Conservation (phyloP, 2,113 vertebrate genomes). For the Antidorcas marsupialis region DNA sequence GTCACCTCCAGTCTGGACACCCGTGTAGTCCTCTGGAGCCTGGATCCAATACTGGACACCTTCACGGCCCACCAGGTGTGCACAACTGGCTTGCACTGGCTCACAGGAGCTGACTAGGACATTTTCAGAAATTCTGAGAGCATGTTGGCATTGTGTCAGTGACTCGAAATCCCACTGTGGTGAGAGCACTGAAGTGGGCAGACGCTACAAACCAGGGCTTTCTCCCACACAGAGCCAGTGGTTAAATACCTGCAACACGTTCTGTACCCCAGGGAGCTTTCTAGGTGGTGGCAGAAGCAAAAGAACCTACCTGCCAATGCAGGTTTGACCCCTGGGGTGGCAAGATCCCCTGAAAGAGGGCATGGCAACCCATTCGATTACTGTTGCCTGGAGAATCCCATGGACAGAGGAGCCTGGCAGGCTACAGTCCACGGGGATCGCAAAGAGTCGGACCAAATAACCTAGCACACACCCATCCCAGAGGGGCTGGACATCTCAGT, state of each 20-base stretch:
- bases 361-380: neutral
- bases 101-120: fast-evolving
- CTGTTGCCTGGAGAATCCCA: neutral
- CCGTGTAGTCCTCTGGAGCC: fast-evolving
- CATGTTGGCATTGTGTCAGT: fast-evolving
- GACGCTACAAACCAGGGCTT: fast-evolving
- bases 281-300: neutral
- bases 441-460: neutral
- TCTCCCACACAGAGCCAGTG: fast-evolving
- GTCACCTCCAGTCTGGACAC: neutral
- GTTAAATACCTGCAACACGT: fast-evolving
- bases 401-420: neutral
- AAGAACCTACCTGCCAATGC: neutral
- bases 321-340: neutral
- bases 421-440: neutral
- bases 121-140: neutral
- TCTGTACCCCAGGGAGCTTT: neutral
- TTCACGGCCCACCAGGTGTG: neutral
- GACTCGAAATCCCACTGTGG: fast-evolving
- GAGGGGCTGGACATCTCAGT: neutral
- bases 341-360: neutral
- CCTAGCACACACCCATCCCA: neutral
- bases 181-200: neutral
- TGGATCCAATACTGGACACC: fast-evolving
- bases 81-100: neutral